Conservation (phyloP, 2,888 invertebrate species). For the Anodontia alba region DNA sequence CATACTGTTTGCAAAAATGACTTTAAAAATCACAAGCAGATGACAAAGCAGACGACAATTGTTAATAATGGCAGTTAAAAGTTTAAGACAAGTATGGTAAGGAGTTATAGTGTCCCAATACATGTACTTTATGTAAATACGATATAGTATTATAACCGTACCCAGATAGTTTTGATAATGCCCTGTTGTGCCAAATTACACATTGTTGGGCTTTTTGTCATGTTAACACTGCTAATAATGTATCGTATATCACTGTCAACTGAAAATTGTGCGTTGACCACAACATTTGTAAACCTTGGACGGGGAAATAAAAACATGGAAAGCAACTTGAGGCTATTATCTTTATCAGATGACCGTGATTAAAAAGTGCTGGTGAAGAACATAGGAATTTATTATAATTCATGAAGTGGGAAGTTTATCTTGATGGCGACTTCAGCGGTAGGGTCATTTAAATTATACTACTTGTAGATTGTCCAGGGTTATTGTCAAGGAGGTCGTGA, state of each 20-base stretch:
- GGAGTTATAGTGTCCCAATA: too few relatives aligned
- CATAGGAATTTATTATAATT: slow-evolving; percentile 1
- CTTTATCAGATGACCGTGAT: background rate
- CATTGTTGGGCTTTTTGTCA: background rate
- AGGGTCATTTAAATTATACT: background rate
- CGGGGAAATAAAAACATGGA: background rate
- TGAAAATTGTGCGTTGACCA: background rate
- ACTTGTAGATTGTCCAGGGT: too few relatives aligned
- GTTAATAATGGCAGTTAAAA: too few relatives aligned
- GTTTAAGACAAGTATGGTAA: too few relatives aligned
- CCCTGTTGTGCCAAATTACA: background rate
- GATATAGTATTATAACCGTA: too few relatives aligned
- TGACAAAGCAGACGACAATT: too few relatives aligned
- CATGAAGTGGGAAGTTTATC: background rate
- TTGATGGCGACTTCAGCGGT: background rate
- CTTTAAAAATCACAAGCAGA: too few relatives aligned
- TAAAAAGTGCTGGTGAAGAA: background rate
- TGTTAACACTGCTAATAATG: background rate
- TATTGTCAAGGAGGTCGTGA: too few relatives aligned
- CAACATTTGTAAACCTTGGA: background rate
- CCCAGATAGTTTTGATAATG: too few relatives aligned
- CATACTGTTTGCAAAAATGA: too few relatives aligned
- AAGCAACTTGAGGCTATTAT: background rate
- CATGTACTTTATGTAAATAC: too few relatives aligned
- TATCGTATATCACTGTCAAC: background rate